A percentile compares a stretch with the other conserved stretches of the same genome.
These are phyloP conservation scores for Zootoca vivipara DNA, from an alignment of 2,113 vertebrate genomes.

Conservation along the genomic window DNA sequence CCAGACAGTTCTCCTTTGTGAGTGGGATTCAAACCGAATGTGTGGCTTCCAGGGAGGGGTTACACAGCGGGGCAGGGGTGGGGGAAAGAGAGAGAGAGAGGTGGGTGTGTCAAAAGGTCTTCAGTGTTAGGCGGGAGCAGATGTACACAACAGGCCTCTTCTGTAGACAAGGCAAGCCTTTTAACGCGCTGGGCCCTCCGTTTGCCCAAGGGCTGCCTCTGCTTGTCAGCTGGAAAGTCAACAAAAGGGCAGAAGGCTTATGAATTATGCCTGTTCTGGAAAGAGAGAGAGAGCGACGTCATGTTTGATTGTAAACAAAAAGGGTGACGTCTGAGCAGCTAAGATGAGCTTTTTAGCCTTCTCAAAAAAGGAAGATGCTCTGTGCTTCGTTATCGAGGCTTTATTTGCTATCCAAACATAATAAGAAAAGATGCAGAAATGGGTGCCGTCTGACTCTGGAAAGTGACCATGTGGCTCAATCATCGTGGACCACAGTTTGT, in stretches of 20 bases:
- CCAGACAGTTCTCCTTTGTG: conserved; percentile 59
- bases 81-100: conserved; percentile 1
- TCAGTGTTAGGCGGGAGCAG: conserved; percentile 40
- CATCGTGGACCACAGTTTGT: not conserved
- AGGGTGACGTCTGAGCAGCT: not conserved
- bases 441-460: not conserved
- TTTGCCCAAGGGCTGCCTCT: conserved; percentile 59
- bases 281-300: conserved; percentile 57
- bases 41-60: conserved; percentile 13
- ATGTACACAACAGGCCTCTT: conserved; percentile 60
- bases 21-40: conserved; percentile 48
- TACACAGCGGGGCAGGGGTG: conserved; percentile 22
- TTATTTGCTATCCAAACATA: not conserved
- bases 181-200: conserved; percentile 44
- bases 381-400: not conserved
- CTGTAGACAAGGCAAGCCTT: conserved; percentile 50
- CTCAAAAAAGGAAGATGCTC: not conserved
- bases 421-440: not conserved
- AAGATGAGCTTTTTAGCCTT: not conserved
- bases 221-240: conserved; percentile 20
- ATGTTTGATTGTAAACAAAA: conserved; percentile 46
- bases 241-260: conserved; percentile 53
- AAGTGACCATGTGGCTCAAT: not conserved
- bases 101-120: not conserved
- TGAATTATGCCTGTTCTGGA: conserved; percentile 51